Conservation (phyloP, 2,113 vertebrate species). For the Coptodon rendalli region DNA sequence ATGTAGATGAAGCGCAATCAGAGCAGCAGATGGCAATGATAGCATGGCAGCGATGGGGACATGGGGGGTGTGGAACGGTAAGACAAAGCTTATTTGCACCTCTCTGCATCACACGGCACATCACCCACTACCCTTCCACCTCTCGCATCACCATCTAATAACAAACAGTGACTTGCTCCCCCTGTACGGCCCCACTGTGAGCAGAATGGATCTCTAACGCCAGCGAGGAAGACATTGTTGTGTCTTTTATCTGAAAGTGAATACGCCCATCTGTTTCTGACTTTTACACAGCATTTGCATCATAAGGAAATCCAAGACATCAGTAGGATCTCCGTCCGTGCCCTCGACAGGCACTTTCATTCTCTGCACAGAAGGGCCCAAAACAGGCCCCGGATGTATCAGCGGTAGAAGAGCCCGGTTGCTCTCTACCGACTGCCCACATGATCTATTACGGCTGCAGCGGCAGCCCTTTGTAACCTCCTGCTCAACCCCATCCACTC, state of each 20-base stretch:
- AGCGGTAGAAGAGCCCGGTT: background rate
- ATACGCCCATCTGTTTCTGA: background rate
- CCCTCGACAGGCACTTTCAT: background rate
- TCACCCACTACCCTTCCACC: background rate
- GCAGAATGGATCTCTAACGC: background rate
- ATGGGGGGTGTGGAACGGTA: background rate
- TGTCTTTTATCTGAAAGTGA: background rate
- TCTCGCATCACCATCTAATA: conserved; percentile 9
- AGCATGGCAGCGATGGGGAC: background rate
- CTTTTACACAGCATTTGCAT: background rate
- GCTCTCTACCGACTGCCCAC: background rate
- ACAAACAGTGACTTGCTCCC: background rate
- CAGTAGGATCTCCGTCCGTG: background rate
- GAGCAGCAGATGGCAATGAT: conserved; percentile 53
- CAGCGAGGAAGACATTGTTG: background rate
- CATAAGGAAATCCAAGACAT: background rate
- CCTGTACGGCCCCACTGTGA: background rate
- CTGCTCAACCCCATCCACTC: conserved; percentile 8
- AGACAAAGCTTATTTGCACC: conserved; percentile 57
- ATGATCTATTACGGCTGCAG: conserved; percentile 8
- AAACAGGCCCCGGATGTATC: background rate
- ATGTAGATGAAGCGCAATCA: conserved; percentile 16
- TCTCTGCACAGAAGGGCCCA: background rate
- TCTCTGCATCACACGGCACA: conserved; percentile 37
- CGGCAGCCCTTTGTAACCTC: conserved; percentile 18